Evolutionary conservation across 2,113 vertebrate species (phyloP).

Genomic region (Xiphophorus maculatus): DNA sequence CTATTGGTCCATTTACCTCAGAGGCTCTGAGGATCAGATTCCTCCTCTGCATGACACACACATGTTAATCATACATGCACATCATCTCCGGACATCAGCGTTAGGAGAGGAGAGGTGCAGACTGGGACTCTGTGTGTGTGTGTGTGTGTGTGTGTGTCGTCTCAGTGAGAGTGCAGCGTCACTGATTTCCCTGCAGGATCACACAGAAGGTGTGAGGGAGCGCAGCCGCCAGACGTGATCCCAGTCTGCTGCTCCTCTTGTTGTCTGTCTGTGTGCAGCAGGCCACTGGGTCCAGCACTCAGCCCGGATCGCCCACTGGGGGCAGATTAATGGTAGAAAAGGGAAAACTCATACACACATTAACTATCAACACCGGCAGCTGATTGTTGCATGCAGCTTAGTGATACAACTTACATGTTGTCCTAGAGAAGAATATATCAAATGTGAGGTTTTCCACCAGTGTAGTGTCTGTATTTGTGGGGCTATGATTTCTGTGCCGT

Average conservation of each 20-base stretch:
- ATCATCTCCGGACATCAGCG: background rate
- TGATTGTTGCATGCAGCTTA: background rate
- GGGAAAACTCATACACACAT: background rate
- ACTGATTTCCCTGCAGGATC: slow-evolving; percentile 69
- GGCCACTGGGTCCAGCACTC: slow-evolving; percentile 19
- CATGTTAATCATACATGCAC: background rate
- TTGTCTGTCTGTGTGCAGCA: slow-evolving; percentile 23
- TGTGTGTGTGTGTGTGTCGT: no score
- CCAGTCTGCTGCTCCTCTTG: background rate
- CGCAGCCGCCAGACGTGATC: slow-evolving; percentile 30
- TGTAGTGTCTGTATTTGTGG: no score
- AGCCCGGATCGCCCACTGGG: slow-evolving; percentile 13
- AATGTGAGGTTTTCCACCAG: no score
- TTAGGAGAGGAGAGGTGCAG: no score
- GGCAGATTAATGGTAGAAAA: slow-evolving; percentile 1
- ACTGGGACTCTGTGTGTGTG: no score
- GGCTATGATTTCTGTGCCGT: no score
- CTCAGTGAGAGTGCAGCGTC: slow-evolving; percentile 54
- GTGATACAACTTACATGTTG: no score
- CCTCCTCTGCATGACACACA: slow-evolving; percentile 21
- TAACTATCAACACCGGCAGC: background rate
- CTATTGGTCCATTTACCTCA: background rate
- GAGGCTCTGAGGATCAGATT: background rate
- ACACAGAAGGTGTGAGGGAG: slow-evolving; percentile 60
- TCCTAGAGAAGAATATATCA: no score